phyloP scores from a whole-genome alignment of 2,797 vertebrate species.

The Setipinna tenuifilis region DNA sequence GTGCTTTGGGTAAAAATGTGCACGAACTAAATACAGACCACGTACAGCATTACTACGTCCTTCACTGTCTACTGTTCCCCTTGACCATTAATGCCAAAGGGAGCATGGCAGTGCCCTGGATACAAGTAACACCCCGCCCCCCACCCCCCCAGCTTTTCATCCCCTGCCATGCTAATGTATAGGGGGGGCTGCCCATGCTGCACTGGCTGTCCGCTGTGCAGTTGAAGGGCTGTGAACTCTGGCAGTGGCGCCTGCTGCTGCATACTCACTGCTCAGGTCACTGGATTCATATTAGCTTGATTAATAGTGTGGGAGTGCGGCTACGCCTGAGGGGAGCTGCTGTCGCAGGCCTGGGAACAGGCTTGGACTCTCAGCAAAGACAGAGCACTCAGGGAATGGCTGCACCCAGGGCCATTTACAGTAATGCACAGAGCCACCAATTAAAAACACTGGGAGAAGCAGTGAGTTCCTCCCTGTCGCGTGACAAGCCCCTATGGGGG shows the following conservation, averaged over 20 bases:
- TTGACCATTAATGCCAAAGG: not conserved
- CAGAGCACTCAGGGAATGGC: not conserved
- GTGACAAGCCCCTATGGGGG: not conserved
- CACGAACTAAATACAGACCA: not conserved
- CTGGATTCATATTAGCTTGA: conserved; percentile 25
- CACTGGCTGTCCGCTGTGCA: conserved; percentile 5
- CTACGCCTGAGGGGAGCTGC: conserved; percentile 4
- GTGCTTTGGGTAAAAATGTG: not conserved
- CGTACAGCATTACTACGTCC: not conserved
- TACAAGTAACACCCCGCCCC: not conserved
- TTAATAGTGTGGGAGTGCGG: conserved; percentile 14
- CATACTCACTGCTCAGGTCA: conserved; percentile 24
- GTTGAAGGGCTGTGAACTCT: conserved; percentile 1
- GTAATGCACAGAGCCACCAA: not conserved
- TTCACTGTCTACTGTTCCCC: conserved; percentile 15
- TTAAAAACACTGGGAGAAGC: not conserved
- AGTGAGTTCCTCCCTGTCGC: not conserved
- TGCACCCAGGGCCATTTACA: conserved; percentile 2
- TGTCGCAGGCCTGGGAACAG: conserved; percentile 11
- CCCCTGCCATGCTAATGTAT: not conserved
- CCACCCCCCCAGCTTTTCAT: too few relatives aligned
- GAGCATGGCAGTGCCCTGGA: conserved; percentile 17
- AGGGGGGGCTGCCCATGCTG: not conserved
- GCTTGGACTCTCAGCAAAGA: not conserved
- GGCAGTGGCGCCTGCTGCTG: not conserved